phyloP scores from a whole-genome alignment of 2,888 invertebrate species.

The Dicycla oo region DNA sequence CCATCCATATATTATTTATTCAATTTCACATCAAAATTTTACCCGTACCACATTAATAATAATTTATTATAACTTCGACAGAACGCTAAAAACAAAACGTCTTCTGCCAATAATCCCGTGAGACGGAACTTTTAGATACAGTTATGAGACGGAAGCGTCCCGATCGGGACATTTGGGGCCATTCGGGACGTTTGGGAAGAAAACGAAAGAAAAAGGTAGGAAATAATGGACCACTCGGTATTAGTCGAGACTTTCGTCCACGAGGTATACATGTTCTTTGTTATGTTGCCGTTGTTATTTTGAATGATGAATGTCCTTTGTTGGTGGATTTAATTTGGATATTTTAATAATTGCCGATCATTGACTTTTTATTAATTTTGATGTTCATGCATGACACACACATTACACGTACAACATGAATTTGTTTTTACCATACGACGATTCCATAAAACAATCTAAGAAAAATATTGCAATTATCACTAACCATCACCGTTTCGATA shows the following conservation, averaged over 20 bases:
- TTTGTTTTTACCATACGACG: neutral
- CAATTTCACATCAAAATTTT: too few relatives aligned
- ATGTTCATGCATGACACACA: neutral
- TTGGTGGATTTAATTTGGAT: neutral
- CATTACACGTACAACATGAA: neutral
- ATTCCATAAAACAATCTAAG: neutral
- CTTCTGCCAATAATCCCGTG: conserved; percentile 35
- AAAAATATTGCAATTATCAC: neutral
- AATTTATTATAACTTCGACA: conserved; percentile 26
- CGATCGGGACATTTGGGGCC: conserved; percentile 13
- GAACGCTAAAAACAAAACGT: conserved; percentile 36
- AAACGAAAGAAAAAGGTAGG: conserved; percentile 33
- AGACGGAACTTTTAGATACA: conserved; percentile 47
- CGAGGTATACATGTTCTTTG: conserved; percentile 36
- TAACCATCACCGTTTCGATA: too few relatives aligned
- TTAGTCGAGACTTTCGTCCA: conserved; percentile 19
- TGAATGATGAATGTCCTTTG: conserved; percentile 25
- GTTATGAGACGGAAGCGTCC: conserved; percentile 42
- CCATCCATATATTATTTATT: too few relatives aligned
- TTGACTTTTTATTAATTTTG: neutral
- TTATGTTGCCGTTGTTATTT: conserved; percentile 17
- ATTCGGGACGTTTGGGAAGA: conserved; percentile 14
- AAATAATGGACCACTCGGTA: conserved; percentile 37
- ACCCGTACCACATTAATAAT: too few relatives aligned
- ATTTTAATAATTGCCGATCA: neutral